phyloP scores from a whole-genome alignment of 2,888 invertebrate species.

The Ditula angustiorana region DNA sequence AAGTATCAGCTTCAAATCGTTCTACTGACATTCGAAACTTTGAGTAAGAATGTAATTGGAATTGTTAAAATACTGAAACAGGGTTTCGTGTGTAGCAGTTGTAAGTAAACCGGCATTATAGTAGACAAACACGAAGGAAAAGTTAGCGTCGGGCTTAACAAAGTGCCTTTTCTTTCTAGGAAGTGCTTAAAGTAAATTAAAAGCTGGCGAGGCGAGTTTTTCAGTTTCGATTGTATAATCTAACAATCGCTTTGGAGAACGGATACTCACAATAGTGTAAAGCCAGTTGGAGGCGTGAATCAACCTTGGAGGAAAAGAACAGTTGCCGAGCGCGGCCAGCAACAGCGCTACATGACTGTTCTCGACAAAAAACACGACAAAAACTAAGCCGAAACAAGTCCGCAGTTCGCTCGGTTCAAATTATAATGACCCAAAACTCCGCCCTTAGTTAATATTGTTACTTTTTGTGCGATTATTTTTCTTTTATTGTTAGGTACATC shows the following conservation, averaged over 20 bases:
- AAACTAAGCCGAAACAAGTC: conserved; percentile 65
- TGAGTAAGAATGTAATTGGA: conserved; percentile 57
- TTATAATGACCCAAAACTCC: conserved; percentile 76
- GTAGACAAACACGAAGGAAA: conserved; percentile 73
- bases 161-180: conserved; percentile 69
- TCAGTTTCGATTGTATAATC: conserved; percentile 59
- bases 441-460: conserved; percentile 69
- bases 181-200: conserved; percentile 70
- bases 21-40: conserved; percentile 52
- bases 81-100: conserved; percentile 70
- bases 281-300: conserved; percentile 58
- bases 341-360: conserved; percentile 60
- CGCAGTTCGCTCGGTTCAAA: conserved; percentile 67
- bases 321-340: conserved; percentile 62
- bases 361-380: conserved; percentile 71
- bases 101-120: conserved; percentile 69
- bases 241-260: conserved; percentile 65
- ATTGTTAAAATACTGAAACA: conserved; percentile 62
- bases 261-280: conserved; percentile 66
- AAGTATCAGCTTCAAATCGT: conserved; percentile 48
- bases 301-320: conserved; percentile 78
- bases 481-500: conserved; percentile 13
- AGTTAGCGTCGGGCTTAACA: conserved; percentile 58
- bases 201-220: conserved; percentile 61
- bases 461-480: conserved; percentile 55